Base-by-base conservation (phyloP, 2,113 vertebrate genomes). In the Corythornis cristatus region DNA sequence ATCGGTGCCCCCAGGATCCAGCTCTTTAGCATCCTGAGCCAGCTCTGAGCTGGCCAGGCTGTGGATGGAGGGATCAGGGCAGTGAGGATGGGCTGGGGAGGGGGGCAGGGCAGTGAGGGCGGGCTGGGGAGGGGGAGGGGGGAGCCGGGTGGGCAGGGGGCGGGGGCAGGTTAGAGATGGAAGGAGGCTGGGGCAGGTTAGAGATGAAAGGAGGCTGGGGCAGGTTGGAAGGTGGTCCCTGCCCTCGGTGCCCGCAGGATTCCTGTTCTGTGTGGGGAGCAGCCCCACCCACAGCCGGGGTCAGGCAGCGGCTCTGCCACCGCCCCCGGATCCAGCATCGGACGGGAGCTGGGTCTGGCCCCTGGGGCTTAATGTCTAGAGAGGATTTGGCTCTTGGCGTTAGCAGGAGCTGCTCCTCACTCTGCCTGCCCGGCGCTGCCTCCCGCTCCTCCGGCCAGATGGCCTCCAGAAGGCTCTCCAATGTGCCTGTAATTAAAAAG, bases 401-500 rank as follows among this genome's bases (percentile, higher is more conserved):
- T 25, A 84, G 19, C 3, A 4, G 93, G 78, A 48, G 77, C 85
- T 29, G 91, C 77, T 76, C 56, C 58, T 42, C 5, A 1, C 58
- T 9, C 62, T 3, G 64, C 61, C 67, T 70, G 75, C 31, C 75
- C 86, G 40, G 7, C 1, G 29, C 48, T 29, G 3, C 10, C 62
- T 5, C 33, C 33, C 73, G 25, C 88, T 70, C 88, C 5, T n/a
- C 35, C 6, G 5, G 89, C 77, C 95, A 93, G 92, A 94, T 95
- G 94, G 91, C 62, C 72, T 90, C 94, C 88, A 87, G 90, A 92
- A 94, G 86, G 94, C 81, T 89, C 89, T 0, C 91, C 54, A 71
- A 58, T 73, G 68, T 20, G 89, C 66, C 78, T 62, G 45, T 71
- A 79, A 89, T 92, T 93, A 93, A 94, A 90, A 45, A 65, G 80